Evolutionary conservation across 2,888 invertebrate genomes (phyloP), one percentile per base, ranked within the genome.

Genomic region (Hermaeophaga mercurialis): DNA sequence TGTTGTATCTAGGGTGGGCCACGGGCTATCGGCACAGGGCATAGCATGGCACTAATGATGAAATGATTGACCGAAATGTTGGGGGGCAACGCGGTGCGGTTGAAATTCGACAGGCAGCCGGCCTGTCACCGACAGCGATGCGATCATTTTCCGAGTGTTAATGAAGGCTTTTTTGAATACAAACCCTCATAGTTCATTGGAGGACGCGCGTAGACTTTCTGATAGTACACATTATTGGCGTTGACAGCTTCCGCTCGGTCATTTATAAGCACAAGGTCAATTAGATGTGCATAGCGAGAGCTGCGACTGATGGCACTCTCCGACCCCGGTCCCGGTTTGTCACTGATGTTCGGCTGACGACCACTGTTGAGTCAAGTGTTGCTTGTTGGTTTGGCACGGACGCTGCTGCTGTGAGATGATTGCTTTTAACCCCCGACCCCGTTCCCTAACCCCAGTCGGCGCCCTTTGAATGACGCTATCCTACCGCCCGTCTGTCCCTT

Each of bases 251-350:
- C 70, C 70, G 70, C 72, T 68, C 71, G 74, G 74, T 75, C 75
- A 75, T 77, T 77, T 76, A 77, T 76, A 75, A 75, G 72, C 71
- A 67, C 74, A 74, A 75, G 76, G 76, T 77, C 76, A 76, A 76
- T 77, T 77, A 75, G 74, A 75, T 75, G 75, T 75, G 72, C 73
- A 75, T 73, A 66, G 64, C 65, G 66, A 63, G 62, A 63, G 57
- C 68, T 66, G 67, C 62, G 62, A 59, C 58, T 69, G 69, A 68
- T 66, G 56, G 65, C 66, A 59, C 50, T 33, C 19, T 18, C 11
- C 24, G 38, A 55, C 58, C 54, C 48, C 28, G 38, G 7, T 46
- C 18, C 34, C 38, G 26, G 44, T 39, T 50, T 52, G 36, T 54
- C 59, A 15, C 56, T 46, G 56, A 49, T 54, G 46, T 58, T 50